phyloP scores from a whole-genome alignment of 2,888 invertebrate species.

The Oscheius sp. region DNA sequence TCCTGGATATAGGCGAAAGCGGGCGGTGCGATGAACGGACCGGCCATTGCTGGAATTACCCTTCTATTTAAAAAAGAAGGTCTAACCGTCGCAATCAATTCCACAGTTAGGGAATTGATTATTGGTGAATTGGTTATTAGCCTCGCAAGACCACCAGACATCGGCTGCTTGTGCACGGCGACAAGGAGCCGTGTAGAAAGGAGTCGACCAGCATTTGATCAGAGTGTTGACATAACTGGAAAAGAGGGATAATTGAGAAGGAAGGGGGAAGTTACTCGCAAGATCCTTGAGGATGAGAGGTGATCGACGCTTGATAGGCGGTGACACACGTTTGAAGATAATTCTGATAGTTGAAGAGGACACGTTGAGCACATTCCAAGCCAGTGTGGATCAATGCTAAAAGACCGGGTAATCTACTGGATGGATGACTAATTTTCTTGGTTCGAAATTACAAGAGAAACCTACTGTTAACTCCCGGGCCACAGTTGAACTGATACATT shows the following conservation, averaged over 20 bases:
- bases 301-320: slow-evolving; percentile 44
- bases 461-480: slow-evolving; percentile 55
- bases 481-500: slow-evolving; percentile 55
- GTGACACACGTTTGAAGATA: slow-evolving; percentile 44
- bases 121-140: slow-evolving; percentile 45
- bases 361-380: slow-evolving; percentile 46
- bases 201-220: slow-evolving; percentile 58
- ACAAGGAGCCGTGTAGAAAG: slow-evolving; percentile 50
- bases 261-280: not conserved
- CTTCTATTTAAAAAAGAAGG: not conserved
- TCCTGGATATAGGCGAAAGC: slow-evolving; percentile 23
- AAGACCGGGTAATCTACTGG: slow-evolving; percentile 24
- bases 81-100: slow-evolving; percentile 47
- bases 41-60: slow-evolving; percentile 8
- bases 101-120: slow-evolving; percentile 56
- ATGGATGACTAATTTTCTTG: too few species aligned
- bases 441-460: not conserved
- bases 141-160: slow-evolving; percentile 58
- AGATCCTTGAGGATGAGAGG: not conserved
- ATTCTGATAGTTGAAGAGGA: slow-evolving; percentile 40
- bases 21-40: not conserved
- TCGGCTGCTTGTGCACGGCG: slow-evolving; percentile 44
- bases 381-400: slow-evolving; percentile 50
- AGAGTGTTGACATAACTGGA: slow-evolving; percentile 47
- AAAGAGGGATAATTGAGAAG: not conserved